phyloP scores from a whole-genome alignment of 1,140 invertebrate species.

The Diabrotica undecimpunctata region DNA sequence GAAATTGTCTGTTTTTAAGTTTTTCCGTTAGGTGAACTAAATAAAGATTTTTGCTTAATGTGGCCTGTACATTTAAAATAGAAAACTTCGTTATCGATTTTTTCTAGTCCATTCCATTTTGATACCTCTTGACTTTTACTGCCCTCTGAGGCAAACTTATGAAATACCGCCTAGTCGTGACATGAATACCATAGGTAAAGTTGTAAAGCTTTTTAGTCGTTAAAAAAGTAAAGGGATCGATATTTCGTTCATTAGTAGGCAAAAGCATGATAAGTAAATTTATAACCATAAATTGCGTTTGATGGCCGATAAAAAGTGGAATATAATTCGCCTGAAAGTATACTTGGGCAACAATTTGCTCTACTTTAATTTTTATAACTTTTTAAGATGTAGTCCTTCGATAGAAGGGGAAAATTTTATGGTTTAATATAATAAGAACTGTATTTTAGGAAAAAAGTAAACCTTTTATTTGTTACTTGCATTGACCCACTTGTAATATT shows the following conservation, averaged over 20 bases:
- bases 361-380: neutral
- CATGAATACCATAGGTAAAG: neutral
- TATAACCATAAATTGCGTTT: conserved; percentile 10
- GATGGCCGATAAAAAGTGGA: conserved; percentile 11
- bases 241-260: conserved; percentile 3
- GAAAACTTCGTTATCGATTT: too few species aligned
- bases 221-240: conserved; percentile 2
- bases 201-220: neutral
- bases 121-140: too few species aligned
- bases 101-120: too few species aligned
- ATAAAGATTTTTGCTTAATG: too few species aligned
- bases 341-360: neutral
- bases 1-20: too few species aligned
- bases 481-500: too few species aligned
- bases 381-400: neutral
- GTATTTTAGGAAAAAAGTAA: too few species aligned
- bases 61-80: too few species aligned
- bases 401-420: neutral
- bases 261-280: conserved; percentile 14
- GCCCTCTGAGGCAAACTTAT: too few species aligned
- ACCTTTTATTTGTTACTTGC: too few species aligned
- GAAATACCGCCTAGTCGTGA: neutral
- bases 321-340: conserved; percentile 4
- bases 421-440: neutral
- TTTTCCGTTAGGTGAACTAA: too few species aligned